Base-by-base conservation (phyloP, 2,888 invertebrate genomes). In the Leucophora obtusa region DNA sequence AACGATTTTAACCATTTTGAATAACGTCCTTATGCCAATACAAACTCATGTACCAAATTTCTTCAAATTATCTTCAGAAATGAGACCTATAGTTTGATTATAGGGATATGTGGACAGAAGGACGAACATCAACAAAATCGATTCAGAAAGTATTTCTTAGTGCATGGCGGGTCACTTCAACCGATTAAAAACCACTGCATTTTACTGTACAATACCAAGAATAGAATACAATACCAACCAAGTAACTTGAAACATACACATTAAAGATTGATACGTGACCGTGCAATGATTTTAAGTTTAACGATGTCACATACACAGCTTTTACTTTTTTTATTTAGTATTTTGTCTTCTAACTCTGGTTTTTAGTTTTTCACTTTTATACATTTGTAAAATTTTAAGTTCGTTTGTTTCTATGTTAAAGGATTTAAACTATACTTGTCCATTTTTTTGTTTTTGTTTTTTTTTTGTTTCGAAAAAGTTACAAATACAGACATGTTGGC, bases 231-330 rank as follows among this genome's bases (percentile, higher is more conserved):
- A 53, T 53, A 53, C 4, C 21, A 18, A 21, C 3, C 21, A 17
- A 51, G 66, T 60, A 33, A 79, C 79, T 66, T 5, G 54, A 70
- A 74, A 56, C 66, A 70, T 66, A 65, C 24, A 84, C 85, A 85
- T 87, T 86, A 86, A 83, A 86, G 88, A 87, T 87, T 87, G 87
- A 86, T 89, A 89, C 88, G 88, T 88, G 89, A 89, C 88, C 89
- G 84, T 87, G 89, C 89, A 88, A 88, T 88, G 87, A 89, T 89
- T 88, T 88, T 77, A 83, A 85, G 85, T 85, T 88, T 86, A 87
- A 85, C 85, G 82, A 84, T 87, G 87, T 86, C 86, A 86, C 86
- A 87, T 79, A 74, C 66, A 47, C 47, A 56, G 47, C 2, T 71
- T 60, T 62, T 69, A 11, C 66, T 56, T 68, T 38, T 59, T 35